phyloP scores from a whole-genome alignment of 2,113 vertebrate genomes.

The Ceuthmochares aereus region DNA sequence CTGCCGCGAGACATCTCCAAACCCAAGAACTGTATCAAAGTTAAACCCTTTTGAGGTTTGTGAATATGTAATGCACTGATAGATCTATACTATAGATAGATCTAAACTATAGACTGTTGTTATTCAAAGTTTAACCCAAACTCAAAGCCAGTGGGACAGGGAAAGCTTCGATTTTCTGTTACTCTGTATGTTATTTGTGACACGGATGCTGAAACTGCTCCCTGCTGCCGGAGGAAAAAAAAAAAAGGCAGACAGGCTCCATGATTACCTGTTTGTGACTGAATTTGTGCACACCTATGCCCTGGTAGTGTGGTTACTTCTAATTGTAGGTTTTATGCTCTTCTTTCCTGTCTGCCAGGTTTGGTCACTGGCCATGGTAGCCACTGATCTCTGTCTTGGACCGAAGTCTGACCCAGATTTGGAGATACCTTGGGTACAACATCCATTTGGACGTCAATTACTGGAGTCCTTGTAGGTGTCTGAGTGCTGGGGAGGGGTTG shows the following conservation, averaged over 20 bases:
- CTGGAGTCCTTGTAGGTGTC: slow-evolving; percentile 92
- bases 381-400: slow-evolving; percentile 89
- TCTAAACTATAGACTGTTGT: neutral
- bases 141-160: neutral
- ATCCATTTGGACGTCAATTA: slow-evolving; percentile 95
- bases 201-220: neutral
- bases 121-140: neutral
- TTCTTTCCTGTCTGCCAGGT: slow-evolving; percentile 80
- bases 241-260: neutral
- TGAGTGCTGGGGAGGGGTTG: neutral
- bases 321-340: slow-evolving; percentile 33
- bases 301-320: neutral
- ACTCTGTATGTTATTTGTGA: neutral
- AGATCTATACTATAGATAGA: no score
- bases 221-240: neutral
- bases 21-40: neutral
- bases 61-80: neutral
- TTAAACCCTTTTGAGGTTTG: neutral
- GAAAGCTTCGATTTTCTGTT: neutral
- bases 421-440: slow-evolving; percentile 95
- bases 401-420: slow-evolving; percentile 93
- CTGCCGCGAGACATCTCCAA: neutral
- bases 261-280: slow-evolving; percentile 15
- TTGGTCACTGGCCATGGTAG: slow-evolving; percentile 94
- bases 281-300: slow-evolving; percentile 22